Base-by-base conservation (phyloP, 2,888 invertebrate species). In the Amiota mariae region DNA sequence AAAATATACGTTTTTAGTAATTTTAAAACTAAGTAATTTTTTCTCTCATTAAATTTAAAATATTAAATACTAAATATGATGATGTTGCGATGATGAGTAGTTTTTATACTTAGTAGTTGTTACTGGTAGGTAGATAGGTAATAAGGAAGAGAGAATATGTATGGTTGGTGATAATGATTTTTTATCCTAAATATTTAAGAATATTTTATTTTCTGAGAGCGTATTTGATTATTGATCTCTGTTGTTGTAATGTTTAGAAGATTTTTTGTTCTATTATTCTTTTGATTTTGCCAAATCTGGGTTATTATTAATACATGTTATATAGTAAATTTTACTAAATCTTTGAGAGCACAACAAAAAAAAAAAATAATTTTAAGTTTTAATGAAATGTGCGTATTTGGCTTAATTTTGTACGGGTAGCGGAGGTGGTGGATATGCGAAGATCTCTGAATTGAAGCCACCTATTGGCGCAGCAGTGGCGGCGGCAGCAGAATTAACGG, bases 361-460 rank as follows among this genome's bases (percentile, higher is more conserved):
- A 68, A 67, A 67, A n/a, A n/a, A n/a, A n/a, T n/a, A n/a, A n/a
- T n/a, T 47, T 63, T n/a, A 59, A 15, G 13, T 24, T 63, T 46
- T 66, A 48, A 66, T 11, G 36, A 63, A 20, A 18, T 20, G 18
- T 36, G 46, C n/a, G 46, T 78, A 77, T 18, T 63, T 54, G 73
- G 24, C 72, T 87, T 88, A 90, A 79, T 90, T 89, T 81, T 88
- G 88, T 82, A 88, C 90, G 74, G 90, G 90, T 79, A 90, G 82
- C 74, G 90, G 89, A 64, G 90, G 90, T 77, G 90, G 90, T 73
- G 89, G 90, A 79, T 88, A 88, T 61, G 89, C 86, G 77, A 86
- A 89, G 82, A 88, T 87, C 76, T 84, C 86, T 59, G 82, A 63
- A 70, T 78, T 78, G 24, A 68, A 68, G n/a, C 73, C 72, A 12